Conservation (phyloP, 2,113 vertebrate genomes). For the Tricholaema leucomelas region DNA sequence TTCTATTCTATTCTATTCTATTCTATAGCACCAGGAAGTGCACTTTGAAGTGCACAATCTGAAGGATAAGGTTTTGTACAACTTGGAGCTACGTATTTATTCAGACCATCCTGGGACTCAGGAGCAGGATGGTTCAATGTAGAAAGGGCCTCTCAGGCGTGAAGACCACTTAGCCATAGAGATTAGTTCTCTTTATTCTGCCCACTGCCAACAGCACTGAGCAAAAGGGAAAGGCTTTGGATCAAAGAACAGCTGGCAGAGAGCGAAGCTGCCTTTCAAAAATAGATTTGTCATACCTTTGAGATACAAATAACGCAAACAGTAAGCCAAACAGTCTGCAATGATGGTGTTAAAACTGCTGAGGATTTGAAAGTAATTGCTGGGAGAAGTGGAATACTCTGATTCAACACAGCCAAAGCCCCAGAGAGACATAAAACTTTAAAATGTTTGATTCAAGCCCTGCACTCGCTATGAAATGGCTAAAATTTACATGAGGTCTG, state of each 20-base stretch:
- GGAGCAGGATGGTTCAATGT: not conserved
- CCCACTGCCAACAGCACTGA: not conserved
- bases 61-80: not conserved
- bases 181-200: not conserved
- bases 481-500: not conserved
- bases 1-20: no score
- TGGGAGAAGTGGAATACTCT: not conserved
- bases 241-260: not conserved
- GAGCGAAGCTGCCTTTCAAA: not conserved
- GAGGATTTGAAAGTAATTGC: not conserved
- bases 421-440: not conserved
- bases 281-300: not conserved
- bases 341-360: not conserved
- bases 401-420: not conserved
- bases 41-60: not conserved
- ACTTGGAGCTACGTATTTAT: not conserved
- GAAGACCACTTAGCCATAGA: not conserved
- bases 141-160: not conserved
- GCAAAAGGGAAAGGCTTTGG: not conserved
- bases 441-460: not conserved
- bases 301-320: not conserved
- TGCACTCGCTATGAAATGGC: not conserved
- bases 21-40: not conserved
- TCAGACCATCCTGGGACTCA: not conserved
- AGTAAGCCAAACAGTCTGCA: not conserved